Conservation (phyloP, 2,113 vertebrate species). For the Parotia lawesii region DNA sequence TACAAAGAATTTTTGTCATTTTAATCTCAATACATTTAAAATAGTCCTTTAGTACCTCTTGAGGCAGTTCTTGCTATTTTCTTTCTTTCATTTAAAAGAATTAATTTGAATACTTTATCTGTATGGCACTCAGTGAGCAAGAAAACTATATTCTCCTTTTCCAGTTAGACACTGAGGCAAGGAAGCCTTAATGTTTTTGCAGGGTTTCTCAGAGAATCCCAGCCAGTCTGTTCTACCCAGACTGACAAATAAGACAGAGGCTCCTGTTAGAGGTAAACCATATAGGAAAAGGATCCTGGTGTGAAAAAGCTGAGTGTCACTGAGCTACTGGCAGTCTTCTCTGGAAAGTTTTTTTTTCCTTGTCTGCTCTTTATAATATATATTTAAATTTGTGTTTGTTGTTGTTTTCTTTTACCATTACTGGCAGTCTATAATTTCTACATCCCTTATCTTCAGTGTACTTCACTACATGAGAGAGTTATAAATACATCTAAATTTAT, state of each 20-base stretch:
- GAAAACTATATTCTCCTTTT: background rate
- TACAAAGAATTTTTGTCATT: background rate
- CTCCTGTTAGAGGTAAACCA: background rate
- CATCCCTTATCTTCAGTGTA: background rate
- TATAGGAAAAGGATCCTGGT: background rate
- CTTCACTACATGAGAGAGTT: background rate
- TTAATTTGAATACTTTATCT: background rate
- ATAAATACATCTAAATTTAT: conserved; percentile 48
- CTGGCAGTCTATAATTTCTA: conserved; percentile 7
- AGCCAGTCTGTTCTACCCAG: background rate
- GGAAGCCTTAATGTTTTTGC: background rate
- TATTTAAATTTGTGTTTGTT: background rate
- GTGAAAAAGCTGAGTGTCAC: background rate
- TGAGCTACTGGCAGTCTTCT: background rate
- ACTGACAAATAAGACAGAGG: background rate
- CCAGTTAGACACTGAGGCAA: background rate
- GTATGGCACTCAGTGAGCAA: background rate
- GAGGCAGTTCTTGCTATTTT: background rate
- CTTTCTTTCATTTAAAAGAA: background rate
- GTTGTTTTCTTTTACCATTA: conserved; percentile 26
- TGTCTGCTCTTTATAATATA: background rate
- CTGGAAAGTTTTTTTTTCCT: background rate
- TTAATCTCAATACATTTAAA: background rate
- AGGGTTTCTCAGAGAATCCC: background rate
- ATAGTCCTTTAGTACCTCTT: background rate